Percentiles rank a stretch among this genome's conserved stretches.
Evolutionary conservation across 2,888 invertebrate genomes (phyloP).

Genomic region (Campaea margaritaria): DNA sequence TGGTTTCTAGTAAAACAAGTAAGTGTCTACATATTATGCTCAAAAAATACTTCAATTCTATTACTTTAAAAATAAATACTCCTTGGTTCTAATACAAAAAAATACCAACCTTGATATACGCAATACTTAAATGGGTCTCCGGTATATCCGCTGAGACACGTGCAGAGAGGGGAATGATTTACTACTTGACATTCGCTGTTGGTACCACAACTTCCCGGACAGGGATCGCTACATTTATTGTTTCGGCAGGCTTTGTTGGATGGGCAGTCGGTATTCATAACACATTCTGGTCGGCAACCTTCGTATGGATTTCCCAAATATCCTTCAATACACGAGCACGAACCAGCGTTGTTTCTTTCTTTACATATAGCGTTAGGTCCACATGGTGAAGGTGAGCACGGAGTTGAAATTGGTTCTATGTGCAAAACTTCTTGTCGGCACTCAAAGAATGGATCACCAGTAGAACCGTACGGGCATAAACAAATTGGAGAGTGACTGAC

Average conservation of each 20-base stretch:
- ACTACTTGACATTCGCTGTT: slow-evolving; percentile 91
- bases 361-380: slow-evolving; percentile 87
- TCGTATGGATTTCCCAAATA: slow-evolving; percentile 92
- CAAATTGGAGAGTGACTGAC: slow-evolving; percentile 92
- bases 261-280: slow-evolving; percentile 89
- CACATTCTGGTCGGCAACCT: slow-evolving; percentile 91
- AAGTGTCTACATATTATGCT: neutral
- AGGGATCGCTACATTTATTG: slow-evolving; percentile 91
- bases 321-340: slow-evolving; percentile 89
- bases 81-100: too few relatives aligned
- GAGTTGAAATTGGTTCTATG: slow-evolving; percentile 72
- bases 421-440: slow-evolving; percentile 78
- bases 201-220: slow-evolving; percentile 91
- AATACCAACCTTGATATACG: slow-evolving; percentile 73
- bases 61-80: too few relatives aligned
- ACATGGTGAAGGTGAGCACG: slow-evolving; percentile 87
- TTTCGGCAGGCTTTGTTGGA: slow-evolving; percentile 89
- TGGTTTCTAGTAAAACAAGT: neutral
- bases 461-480: slow-evolving; percentile 87
- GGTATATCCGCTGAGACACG: slow-evolving; percentile 87
- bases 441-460: slow-evolving; percentile 91
- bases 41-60: too few relatives aligned
- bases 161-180: slow-evolving; percentile 88
- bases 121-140: slow-evolving; percentile 91
- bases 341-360: slow-evolving; percentile 85